Conservation (phyloP, 2,113 vertebrate genomes). For the Oenanthe melanoleuca region DNA sequence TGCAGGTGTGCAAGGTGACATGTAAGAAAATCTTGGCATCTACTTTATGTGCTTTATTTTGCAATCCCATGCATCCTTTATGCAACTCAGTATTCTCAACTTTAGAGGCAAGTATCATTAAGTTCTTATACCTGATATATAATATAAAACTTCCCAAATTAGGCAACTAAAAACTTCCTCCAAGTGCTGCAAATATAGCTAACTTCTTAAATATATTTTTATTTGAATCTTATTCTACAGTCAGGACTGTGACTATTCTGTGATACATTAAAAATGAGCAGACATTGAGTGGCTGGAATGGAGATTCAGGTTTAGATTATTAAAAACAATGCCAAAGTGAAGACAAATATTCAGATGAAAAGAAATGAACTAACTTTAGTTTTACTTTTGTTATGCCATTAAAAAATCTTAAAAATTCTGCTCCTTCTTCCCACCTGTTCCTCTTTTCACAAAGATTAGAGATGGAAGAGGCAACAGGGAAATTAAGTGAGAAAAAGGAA, state of each 20-base stretch:
- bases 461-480: accelerated
- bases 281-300: neutral
- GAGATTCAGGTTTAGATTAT: neutral
- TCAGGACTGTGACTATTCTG: neutral
- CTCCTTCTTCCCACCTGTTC: neutral
- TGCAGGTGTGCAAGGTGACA: neutral
- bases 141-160: neutral
- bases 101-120: neutral
- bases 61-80: neutral
- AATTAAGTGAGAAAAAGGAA: neutral
- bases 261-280: neutral
- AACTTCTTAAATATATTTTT: neutral
- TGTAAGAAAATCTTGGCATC: neutral
- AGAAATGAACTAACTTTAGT: neutral
- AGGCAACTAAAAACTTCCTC: neutral
- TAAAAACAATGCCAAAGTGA: neutral
- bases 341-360: neutral
- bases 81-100: neutral
- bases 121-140: neutral
- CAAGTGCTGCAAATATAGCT: neutral
- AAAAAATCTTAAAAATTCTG: neutral
- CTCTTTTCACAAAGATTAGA: neutral
- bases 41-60: neutral
- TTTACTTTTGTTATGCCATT: neutral
- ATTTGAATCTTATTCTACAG: neutral